Conservation (phyloP, 2,888 invertebrate species). For the Nudaria mundana region DNA sequence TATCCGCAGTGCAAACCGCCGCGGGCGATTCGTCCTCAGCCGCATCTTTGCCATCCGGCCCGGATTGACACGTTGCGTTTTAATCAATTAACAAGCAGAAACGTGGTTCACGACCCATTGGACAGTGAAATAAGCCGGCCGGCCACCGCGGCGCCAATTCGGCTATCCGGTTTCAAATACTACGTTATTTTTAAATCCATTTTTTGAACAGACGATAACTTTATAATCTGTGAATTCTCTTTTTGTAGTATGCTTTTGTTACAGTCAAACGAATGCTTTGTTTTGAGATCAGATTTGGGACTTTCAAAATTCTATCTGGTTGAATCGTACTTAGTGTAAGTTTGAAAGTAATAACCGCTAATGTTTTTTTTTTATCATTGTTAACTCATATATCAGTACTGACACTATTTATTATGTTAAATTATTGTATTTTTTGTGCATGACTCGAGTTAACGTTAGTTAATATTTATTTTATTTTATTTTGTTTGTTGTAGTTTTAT, state of each 20-base stretch:
- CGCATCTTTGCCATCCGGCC: constrained; percentile 50
- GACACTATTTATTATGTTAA: no score
- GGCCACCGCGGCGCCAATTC: constrained; percentile 61
- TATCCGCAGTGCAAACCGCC: constrained; percentile 36
- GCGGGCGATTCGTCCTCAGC: constrained; percentile 36
- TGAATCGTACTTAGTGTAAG: no score
- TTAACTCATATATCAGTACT: no score
- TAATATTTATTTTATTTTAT: no score
- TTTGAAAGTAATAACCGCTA: no score
- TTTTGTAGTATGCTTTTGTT: constrained; percentile 28
- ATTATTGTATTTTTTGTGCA: no score
- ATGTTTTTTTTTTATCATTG: no score
- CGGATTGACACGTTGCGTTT: constrained; percentile 75
- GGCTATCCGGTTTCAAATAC: constrained; percentile 68
- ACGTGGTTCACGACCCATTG: constrained; percentile 67
- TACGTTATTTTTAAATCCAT: constrained; percentile 37
- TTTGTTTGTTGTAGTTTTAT: no score
- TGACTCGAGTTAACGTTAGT: no score
- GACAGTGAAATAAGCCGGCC: constrained; percentile 73
- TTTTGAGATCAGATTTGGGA: constrained; percentile 30
- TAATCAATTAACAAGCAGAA: constrained; percentile 76
- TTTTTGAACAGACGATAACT: constrained; percentile 45
- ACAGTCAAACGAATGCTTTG: constrained; percentile 33
- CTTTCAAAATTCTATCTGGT: constrained; percentile 5
- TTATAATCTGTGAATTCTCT: constrained; percentile 54